Percentiles rank a stretch among this genome's conserved stretches.
These are phyloP conservation scores for Rutilus rutilus DNA, from an alignment of 2,113 vertebrate genomes.

Conservation along the genomic window DNA sequence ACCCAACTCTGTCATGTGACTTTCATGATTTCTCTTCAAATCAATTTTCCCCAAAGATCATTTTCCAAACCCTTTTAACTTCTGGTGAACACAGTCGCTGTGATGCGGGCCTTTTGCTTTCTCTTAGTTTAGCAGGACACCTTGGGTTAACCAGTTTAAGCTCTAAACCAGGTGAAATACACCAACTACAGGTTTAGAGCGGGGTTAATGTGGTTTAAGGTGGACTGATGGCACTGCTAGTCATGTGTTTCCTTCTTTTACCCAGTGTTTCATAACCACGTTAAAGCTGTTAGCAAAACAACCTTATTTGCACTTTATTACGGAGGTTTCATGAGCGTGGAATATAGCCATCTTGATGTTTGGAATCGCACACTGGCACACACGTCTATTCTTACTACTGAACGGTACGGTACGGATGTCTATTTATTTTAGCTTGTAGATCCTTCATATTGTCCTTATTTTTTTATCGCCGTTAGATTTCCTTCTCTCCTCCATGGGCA, in stretches of 20 bases:
- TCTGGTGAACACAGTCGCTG: too few species aligned
- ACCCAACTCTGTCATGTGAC: conserved; percentile 1
- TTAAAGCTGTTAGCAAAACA: conserved; percentile 14
- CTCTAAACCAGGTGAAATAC: background rate
- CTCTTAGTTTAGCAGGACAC: conserved; percentile 29
- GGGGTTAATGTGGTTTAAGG: background rate
- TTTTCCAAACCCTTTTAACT: background rate
- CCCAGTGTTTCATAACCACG: conserved; percentile 21
- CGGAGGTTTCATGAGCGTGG: conserved; percentile 26
- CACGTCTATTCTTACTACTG: conserved; percentile 27
- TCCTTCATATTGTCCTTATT: conserved; percentile 51
- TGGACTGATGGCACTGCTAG: background rate
- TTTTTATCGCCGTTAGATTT: conserved; percentile 48
- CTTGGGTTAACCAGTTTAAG: conserved; percentile 4
- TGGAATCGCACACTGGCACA: background rate
- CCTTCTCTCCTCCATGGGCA: conserved; percentile 47
- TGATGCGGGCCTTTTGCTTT: background rate
- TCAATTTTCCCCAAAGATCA: conserved; percentile 1
- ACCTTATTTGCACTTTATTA: conserved; percentile 47
- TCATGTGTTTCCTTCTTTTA: conserved; percentile 1
- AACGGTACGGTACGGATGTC: conserved; percentile 24
- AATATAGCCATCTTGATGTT: conserved; percentile 30
- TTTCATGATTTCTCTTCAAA: background rate
- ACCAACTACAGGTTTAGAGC: conserved; percentile 1
- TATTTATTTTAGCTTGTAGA: conserved; percentile 51